Conservation (phyloP, 2,888 invertebrate genomes). For the Aquatica leii region DNA sequence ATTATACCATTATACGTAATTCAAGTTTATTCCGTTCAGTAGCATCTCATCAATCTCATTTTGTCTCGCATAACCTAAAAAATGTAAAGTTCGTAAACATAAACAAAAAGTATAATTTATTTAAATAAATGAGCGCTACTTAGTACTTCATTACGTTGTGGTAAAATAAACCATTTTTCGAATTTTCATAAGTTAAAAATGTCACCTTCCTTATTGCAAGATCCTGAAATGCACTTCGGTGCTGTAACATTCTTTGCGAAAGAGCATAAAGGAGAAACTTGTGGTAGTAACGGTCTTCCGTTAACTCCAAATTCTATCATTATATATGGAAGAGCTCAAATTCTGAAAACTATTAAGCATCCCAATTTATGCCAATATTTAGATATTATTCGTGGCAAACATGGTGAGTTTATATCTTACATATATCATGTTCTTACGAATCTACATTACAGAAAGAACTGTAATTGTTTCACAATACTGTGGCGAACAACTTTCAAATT, state of each 20-base stretch:
- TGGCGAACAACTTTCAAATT: constrained; percentile 69
- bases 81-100: no score
- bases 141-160: not conserved
- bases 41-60: no score
- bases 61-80: no score
- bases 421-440: not conserved
- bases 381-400: constrained; percentile 91
- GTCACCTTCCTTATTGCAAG: constrained; percentile 53
- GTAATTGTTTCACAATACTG: constrained; percentile 84
- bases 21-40: no score
- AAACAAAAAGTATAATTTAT: not conserved
- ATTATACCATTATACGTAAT: no score
- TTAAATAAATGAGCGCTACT: not conserved
- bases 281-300: constrained; percentile 95
- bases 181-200: constrained; percentile 3
- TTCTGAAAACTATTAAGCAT: constrained; percentile 80
- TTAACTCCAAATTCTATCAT: constrained; percentile 96
- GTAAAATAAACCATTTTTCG: no score
- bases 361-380: constrained; percentile 88
- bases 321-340: constrained; percentile 88
- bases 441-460: constrained; percentile 72
- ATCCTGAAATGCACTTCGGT: constrained; percentile 71
- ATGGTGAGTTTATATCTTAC: constrained; percentile 70
- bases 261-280: constrained; percentile 87
- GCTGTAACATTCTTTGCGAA: constrained; percentile 92